These are phyloP conservation scores for Catharus ustulatus DNA, from an alignment of 2,797 vertebrate species.

Conservation along the genomic window DNA sequence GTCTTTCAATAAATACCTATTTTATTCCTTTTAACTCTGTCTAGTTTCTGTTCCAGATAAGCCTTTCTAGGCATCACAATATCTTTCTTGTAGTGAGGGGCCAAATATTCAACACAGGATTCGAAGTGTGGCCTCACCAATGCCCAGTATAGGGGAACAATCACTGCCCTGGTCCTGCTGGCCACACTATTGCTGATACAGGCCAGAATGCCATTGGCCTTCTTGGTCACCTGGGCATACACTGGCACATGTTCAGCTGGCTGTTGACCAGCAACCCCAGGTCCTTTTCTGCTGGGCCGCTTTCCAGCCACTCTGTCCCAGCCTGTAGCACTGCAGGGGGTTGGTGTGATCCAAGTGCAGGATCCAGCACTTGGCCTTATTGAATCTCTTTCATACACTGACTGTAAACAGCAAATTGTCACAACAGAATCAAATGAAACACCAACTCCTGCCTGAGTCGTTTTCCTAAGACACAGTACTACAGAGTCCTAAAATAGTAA, in stretches of 20 bases:
- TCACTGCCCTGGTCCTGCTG: background rate
- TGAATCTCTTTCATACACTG: background rate
- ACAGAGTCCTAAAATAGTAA: background rate
- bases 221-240: background rate
- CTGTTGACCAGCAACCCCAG: background rate
- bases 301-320: background rate
- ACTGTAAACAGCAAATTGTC: background rate
- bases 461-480: background rate
- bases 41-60: too few relatives aligned
- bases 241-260: background rate
- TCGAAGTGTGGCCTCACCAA: background rate
- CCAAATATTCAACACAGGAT: background rate
- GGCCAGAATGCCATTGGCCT: background rate
- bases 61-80: background rate
- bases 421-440: background rate
- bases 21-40: too few relatives aligned
- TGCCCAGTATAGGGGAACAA: background rate
- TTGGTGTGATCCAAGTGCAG: background rate
- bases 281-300: background rate
- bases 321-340: background rate
- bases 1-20: too few relatives aligned
- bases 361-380: background rate
- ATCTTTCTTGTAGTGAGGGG: background rate
- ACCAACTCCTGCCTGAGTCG: background rate
- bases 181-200: background rate